phyloP scores from a whole-genome alignment of 2,113 vertebrate genomes.

The Callorhinus ursinus region DNA sequence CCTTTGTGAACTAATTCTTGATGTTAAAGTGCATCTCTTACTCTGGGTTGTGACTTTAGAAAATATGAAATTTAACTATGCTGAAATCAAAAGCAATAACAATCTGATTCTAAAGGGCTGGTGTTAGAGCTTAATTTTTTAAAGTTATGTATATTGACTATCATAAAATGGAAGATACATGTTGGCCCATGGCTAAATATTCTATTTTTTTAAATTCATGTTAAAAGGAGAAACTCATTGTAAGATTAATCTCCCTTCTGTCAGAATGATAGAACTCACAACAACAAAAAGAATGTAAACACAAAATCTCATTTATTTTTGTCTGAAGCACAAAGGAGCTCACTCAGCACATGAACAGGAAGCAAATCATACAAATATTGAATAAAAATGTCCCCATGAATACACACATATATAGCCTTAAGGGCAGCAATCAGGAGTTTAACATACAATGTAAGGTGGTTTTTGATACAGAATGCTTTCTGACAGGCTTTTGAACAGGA shows the following conservation, averaged over 20 bases:
- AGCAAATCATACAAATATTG: constrained; percentile 78
- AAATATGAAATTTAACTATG: not conserved
- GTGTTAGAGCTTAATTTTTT: not conserved
- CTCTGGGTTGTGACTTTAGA: constrained; percentile 17
- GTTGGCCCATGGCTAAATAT: constrained; percentile 2
- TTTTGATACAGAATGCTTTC: constrained; percentile 67
- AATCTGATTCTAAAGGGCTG: not conserved
- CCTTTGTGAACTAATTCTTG: not conserved
- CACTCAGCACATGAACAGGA: constrained; percentile 78
- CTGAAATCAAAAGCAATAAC: not conserved
- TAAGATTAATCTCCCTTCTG: not conserved
- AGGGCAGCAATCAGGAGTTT: constrained; percentile 63
- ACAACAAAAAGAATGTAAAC: constrained; percentile 67
- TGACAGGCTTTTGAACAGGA: constrained; percentile 42
- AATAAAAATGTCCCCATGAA: constrained; percentile 55
- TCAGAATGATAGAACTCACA: constrained; percentile 25
- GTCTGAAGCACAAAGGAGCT: constrained; percentile 74
- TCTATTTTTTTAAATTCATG: not conserved
- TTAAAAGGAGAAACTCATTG: not conserved
- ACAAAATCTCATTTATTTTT: constrained; percentile 85
- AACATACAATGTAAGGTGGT: constrained; percentile 58
- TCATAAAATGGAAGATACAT: not conserved
- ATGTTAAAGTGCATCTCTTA: not conserved
- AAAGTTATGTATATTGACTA: not conserved
- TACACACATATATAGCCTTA: constrained; percentile 18